A percentile compares a stretch with the other conserved stretches of the same genome.
These are phyloP conservation scores for Xylocampa areola DNA, from an alignment of 2,888 invertebrate genomes.

Conservation along the genomic window DNA sequence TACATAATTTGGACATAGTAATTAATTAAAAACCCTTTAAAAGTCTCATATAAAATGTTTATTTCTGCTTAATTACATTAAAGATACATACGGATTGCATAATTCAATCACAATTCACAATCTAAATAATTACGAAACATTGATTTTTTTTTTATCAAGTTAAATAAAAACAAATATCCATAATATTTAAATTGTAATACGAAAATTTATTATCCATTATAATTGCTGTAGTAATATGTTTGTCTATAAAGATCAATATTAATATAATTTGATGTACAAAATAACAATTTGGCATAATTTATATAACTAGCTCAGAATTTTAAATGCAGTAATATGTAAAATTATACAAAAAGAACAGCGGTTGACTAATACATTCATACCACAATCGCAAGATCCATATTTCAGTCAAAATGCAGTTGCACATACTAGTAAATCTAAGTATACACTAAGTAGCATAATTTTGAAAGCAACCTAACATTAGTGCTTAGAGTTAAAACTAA, in stretches of 20 bases:
- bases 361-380: conserved; percentile 83
- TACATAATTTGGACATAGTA: background rate
- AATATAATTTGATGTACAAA: conserved; percentile 80
- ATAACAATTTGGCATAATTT: conserved; percentile 86
- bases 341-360: conserved; percentile 75
- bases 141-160: conserved; percentile 71
- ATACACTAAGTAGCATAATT: conserved; percentile 79
- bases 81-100: conserved; percentile 85
- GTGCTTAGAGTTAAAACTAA: conserved; percentile 78
- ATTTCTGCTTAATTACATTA: conserved; percentile 86
- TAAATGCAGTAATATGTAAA: conserved; percentile 84
- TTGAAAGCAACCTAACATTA: conserved; percentile 86
- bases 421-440: conserved; percentile 77
- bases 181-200: conserved; percentile 56
- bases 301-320: conserved; percentile 80
- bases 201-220: conserved; percentile 51
- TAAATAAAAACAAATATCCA: conserved; percentile 61
- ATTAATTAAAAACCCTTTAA: conserved; percentile 71
- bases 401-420: conserved; percentile 85
- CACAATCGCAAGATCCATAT: conserved; percentile 83
- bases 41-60: conserved; percentile 90
- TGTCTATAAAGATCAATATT: conserved; percentile 68
- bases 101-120: conserved; percentile 80
- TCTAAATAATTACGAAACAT: conserved; percentile 72
- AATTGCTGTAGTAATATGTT: conserved; percentile 55